Conservation (phyloP, 2,888 invertebrate species). For the Villa cingulata region DNA sequence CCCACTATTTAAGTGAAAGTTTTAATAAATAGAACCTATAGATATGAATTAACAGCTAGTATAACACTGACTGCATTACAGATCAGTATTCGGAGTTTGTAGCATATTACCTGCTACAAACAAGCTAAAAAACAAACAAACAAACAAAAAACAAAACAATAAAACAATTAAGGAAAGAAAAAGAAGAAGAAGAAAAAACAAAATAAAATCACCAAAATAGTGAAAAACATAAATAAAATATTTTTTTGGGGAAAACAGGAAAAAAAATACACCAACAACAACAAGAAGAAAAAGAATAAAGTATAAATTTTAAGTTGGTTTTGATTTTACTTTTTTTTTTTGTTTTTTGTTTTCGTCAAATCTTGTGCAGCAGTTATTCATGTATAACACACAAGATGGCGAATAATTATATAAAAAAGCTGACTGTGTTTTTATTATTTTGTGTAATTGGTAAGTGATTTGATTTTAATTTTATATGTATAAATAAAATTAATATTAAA, state of each 20-base stretch:
- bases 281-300: not conserved
- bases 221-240: not conserved
- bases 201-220: not conserved
- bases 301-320: not conserved
- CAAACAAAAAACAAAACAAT: too few relatives aligned
- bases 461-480: too few relatives aligned
- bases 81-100: constrained; percentile 24
- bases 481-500: too few relatives aligned
- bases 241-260: too few relatives aligned
- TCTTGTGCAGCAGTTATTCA: constrained; percentile 6
- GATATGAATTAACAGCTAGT: constrained; percentile 37
- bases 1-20: constrained; percentile 27
- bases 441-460: constrained; percentile 31
- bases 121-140: not conserved
- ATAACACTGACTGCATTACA: constrained; percentile 37
- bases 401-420: constrained; percentile 31
- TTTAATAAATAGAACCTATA: constrained; percentile 39
- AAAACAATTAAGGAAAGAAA: too few relatives aligned
- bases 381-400: constrained; percentile 28
- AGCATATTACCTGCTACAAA: not conserved
- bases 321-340: not conserved
- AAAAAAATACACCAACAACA: not conserved
- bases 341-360: constrained; percentile 1
- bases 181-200: too few relatives aligned
- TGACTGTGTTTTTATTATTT: constrained; percentile 31